Base-by-base conservation (phyloP, 2,797 vertebrate species). In the Malurus splendens region DNA sequence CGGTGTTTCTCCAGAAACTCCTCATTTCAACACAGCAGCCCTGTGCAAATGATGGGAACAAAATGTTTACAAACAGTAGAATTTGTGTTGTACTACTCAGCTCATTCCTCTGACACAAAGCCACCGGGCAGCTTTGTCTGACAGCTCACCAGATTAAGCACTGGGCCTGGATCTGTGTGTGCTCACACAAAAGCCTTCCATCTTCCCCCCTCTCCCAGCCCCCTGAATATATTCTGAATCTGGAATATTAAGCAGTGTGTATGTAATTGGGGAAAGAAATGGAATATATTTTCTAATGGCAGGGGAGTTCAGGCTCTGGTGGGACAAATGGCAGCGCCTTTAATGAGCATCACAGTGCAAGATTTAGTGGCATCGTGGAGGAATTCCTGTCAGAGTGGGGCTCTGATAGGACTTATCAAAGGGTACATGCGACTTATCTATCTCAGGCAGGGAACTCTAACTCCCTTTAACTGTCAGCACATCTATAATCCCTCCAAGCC, bases 331-430 rank as follows among this genome's bases (percentile, higher is more conserved):
- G 80, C 77, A 74, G 24, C 1, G 22, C 76, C 48, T 51, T 45
- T 85, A 84, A 90, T 74, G 81, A 90, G 82, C 55, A 61, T 67
- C 87, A 66, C 6, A 41, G 80, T 55, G 9, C 70, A 47, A 84
- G 76, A 93, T 87, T 94, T 75, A 91, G 74, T 65, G 76, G 89
- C 48, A 13, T 60, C 51, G 17, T 55, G 70, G 38, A 91, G 83
- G 67, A 94, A 95, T 96, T 95, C 77, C 68, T 93, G 83, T 94
- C 90, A 92, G 79, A 92, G 48, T 33, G 33, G 87, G 78, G 74
- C 90, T 94, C 87, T 93, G 86, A 91, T 93, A 93, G 82, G 82
- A 84, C 79, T 96, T 95, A 94, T 83, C 73, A 93, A 90, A 85
- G 47, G 70, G 27, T 71, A 22, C 59, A 70, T 56, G 75, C 66